phyloP scores from a whole-genome alignment of 2,113 vertebrate genomes.

The Taxidea taxus region DNA sequence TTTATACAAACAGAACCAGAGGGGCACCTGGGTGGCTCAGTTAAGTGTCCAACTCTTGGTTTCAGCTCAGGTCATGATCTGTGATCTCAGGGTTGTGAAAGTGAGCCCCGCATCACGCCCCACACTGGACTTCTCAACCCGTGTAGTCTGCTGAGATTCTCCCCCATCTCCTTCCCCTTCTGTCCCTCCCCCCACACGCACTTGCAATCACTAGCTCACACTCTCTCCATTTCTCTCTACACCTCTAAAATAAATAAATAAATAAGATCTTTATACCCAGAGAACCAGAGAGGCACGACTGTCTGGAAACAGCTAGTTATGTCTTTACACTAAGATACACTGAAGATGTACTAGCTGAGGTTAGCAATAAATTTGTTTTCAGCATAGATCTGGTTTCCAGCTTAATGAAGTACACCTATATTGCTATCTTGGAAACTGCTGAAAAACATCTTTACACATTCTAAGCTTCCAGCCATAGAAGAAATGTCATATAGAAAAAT shows the following conservation, averaged over 20 bases:
- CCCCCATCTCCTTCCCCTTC: too few relatives aligned
- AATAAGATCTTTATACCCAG: background rate
- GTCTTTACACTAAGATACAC: background rate
- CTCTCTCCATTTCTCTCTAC: background rate
- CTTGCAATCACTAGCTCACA: background rate
- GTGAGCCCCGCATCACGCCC: background rate
- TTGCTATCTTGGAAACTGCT: background rate
- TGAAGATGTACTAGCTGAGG: background rate
- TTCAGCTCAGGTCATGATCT: background rate
- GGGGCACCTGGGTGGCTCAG: background rate
- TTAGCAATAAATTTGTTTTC: background rate
- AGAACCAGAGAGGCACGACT: background rate
- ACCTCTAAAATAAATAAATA: background rate
- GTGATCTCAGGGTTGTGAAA: background rate
- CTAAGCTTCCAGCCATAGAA: background rate
- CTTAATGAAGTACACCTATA: background rate
- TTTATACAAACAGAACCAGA: background rate
- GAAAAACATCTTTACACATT: background rate
- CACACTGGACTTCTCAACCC: background rate
- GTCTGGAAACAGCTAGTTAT: background rate
- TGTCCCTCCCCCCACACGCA: background rate
- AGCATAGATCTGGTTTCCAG: background rate
- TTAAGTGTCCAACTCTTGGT: background rate
- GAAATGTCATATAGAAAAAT: background rate
- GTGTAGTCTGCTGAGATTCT: background rate